A percentile compares a stretch with the other conserved stretches of the same genome.
These are phyloP conservation scores for Burhinus bistriatus DNA, from an alignment of 2,113 vertebrate species.

Conservation along the genomic window DNA sequence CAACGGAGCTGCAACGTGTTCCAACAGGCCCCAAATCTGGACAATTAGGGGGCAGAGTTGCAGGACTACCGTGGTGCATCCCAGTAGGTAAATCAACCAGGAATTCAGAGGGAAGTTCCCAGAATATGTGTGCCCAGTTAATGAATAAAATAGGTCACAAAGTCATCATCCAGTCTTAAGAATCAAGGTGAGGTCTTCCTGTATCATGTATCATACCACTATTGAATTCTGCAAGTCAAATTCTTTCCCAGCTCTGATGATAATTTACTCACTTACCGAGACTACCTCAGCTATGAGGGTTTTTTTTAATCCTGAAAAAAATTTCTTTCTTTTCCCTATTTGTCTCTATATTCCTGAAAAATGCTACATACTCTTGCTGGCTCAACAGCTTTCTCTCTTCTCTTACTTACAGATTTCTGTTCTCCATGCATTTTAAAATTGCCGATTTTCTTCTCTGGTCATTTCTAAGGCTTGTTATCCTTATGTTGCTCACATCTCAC, in stretches of 20 bases:
- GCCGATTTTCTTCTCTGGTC: neutral
- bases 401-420: neutral
- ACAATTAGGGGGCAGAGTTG: neutral
- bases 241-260: neutral
- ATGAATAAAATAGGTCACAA: neutral
- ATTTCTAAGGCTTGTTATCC: neutral
- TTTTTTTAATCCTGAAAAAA: neutral
- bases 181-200: neutral
- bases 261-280: neutral
- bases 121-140: neutral
- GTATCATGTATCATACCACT: neutral
- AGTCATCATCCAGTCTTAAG: neutral
- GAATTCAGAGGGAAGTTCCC: neutral
- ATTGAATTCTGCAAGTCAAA: neutral
- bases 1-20: neutral
- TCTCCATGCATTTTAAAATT: neutral
- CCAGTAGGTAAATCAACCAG: neutral
- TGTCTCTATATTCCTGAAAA: neutral
- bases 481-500: neutral
- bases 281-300: neutral
- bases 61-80: neutral
- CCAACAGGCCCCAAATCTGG: neutral
- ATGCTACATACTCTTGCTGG: neutral
- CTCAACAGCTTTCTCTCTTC: neutral
- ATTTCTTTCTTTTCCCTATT: neutral